These are phyloP conservation scores for Muscicapa adusta DNA, from an alignment of 2,113 vertebrate genomes.

Conservation along the genomic window DNA sequence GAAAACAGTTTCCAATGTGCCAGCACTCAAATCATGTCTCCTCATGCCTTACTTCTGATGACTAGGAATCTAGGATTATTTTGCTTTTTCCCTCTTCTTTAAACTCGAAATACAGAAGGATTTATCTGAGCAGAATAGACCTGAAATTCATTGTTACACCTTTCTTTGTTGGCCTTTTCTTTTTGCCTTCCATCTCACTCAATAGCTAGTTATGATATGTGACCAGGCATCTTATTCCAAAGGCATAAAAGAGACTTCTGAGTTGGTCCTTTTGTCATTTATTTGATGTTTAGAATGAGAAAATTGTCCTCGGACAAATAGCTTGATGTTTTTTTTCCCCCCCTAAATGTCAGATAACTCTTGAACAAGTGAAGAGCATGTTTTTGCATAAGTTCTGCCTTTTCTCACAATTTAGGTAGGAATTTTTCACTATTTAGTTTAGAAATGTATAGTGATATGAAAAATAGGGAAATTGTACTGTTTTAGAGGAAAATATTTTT, in stretches of 20 bases:
- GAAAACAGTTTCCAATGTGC: not conserved
- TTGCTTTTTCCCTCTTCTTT: not conserved
- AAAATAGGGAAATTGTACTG: not conserved
- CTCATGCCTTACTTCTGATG: not conserved
- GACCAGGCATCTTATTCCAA: not conserved
- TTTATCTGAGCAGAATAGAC: not conserved
- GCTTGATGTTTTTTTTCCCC: accelerated
- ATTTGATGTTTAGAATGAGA: not conserved
- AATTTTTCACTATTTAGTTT: not conserved
- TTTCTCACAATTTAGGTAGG: not conserved
- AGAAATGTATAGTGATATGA: not conserved
- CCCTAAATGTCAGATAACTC: not conserved
- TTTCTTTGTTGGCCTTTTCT: not conserved
- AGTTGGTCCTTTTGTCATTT: not conserved
- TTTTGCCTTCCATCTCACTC: not conserved
- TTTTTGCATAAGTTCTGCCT: not conserved
- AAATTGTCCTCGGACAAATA: not conserved
- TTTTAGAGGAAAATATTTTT: not conserved
- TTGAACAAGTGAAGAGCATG: not conserved
- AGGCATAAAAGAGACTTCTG: not conserved
- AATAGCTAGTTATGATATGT: not conserved
- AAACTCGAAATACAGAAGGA: not conserved
- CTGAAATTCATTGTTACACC: not conserved
- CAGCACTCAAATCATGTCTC: not conserved
- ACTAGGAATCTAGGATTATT: not conserved